Conservation (phyloP, 1,140 invertebrate genomes). For the Drosophila sulfurigaster region DNA sequence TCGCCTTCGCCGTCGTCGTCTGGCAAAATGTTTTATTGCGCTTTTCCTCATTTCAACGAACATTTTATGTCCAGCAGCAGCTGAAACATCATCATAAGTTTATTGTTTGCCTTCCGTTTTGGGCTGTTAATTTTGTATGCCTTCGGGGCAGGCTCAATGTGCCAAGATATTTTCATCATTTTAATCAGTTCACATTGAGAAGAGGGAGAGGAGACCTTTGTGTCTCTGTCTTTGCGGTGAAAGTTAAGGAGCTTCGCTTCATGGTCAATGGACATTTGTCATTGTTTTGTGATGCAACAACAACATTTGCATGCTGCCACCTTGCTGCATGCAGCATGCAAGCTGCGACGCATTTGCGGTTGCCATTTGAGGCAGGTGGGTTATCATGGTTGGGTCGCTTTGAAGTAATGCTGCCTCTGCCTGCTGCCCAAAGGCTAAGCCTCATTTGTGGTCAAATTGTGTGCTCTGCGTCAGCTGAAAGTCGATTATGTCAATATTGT, state of each 20-base stretch:
- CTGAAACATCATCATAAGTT: constrained; percentile 61
- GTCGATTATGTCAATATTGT: constrained; percentile 83
- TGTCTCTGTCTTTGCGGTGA: constrained; percentile 28
- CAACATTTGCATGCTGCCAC: constrained; percentile 36
- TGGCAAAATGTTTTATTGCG: constrained; percentile 63
- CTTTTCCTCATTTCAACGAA: constrained; percentile 43
- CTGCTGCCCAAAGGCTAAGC: constrained; percentile 67
- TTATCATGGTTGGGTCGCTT: constrained; percentile 48
- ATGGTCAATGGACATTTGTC: constrained; percentile 56
- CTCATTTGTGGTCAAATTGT: constrained; percentile 81
- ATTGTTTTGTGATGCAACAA: constrained; percentile 57
- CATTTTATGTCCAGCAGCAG: constrained; percentile 69
- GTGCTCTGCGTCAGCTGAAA: constrained; percentile 75
- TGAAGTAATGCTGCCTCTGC: constrained; percentile 62
- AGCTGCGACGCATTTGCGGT: constrained; percentile 40
- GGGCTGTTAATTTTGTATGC: constrained; percentile 49
- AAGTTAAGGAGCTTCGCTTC: constrained; percentile 13
- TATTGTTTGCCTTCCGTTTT: constrained; percentile 49
- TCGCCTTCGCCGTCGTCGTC: constrained; percentile 34
- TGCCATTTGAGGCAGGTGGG: constrained; percentile 35
- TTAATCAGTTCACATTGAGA: constrained; percentile 11
- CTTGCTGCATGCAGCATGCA: constrained; percentile 30
- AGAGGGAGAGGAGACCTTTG: background rate
- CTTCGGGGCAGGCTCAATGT: constrained; percentile 26
- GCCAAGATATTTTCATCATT: constrained; percentile 19